phyloP scores from a whole-genome alignment of 2,888 invertebrate species.

The Oscheius onirici region DNA sequence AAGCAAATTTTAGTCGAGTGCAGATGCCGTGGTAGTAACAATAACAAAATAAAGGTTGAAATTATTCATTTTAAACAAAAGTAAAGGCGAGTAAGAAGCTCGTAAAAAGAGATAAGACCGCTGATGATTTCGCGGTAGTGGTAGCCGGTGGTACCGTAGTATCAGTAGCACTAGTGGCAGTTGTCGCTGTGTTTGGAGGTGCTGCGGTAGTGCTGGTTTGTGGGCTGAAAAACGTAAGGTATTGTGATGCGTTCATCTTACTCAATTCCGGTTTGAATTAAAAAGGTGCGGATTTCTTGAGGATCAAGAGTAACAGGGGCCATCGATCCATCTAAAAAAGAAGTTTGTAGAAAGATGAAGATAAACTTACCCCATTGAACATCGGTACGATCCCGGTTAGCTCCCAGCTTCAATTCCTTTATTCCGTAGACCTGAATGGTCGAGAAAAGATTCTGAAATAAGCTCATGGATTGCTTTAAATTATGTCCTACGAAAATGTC shows the following conservation, averaged over 20 bases:
- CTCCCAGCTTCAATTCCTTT: constrained; percentile 44
- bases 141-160: background rate
- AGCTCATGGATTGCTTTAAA: background rate
- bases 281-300: constrained; percentile 1
- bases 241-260: too few species aligned
- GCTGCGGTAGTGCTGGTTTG: background rate
- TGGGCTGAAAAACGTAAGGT: too few species aligned
- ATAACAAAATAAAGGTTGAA: too few species aligned
- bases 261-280: constrained; percentile 3
- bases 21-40: too few species aligned
- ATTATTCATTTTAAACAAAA: background rate
- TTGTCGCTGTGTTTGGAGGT: background rate
- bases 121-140: background rate
- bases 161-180: background rate
- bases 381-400: constrained; percentile 31
- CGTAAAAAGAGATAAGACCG: background rate
- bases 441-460: constrained; percentile 48
- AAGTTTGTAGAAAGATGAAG: background rate
- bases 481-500: constrained; percentile 69
- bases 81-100: background rate
- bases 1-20: too few species aligned
- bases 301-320: background rate
- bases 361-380: background rate
- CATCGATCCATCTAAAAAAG: background rate
- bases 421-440: constrained; percentile 35